Evolutionary conservation across 2,888 invertebrate genomes (phyloP).

Genomic region (Leptura quadrifasciata): DNA sequence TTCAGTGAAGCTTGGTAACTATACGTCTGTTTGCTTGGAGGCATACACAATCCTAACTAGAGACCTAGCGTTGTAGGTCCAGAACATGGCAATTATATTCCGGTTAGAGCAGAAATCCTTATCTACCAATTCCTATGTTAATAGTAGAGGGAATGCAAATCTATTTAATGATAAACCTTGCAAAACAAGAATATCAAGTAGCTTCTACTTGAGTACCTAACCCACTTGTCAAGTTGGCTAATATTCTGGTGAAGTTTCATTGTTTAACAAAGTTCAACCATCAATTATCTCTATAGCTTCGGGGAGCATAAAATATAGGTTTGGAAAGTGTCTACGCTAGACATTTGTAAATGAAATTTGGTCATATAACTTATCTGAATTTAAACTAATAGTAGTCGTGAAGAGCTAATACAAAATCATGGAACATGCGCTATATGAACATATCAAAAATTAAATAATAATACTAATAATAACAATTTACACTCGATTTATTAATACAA

Average conservation of each 20-base stretch:
- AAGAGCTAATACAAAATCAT: too few species aligned
- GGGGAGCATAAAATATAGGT: neutral
- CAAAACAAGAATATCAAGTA: conserved; percentile 2
- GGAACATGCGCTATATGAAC: too few species aligned
- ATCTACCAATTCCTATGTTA: neutral
- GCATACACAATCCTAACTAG: neutral
- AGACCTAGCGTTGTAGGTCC: neutral
- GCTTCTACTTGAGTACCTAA: neutral
- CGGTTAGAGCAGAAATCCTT: neutral
- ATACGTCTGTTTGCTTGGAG: neutral
- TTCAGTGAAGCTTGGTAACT: neutral
- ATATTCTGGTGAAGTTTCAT: neutral
- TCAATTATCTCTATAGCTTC: neutral
- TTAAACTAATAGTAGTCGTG: too few species aligned
- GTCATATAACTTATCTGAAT: too few species aligned
- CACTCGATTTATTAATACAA: too few species aligned
- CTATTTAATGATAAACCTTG: conserved; percentile 7
- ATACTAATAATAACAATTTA: too few species aligned
- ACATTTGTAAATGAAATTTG: neutral
- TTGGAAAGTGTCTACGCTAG: neutral
- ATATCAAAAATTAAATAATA: too few species aligned
- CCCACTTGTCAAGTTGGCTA: neutral
- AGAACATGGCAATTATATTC: neutral
- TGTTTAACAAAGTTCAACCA: neutral
- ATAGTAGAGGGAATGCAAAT: neutral